These are phyloP conservation scores for Schizaphis graminum DNA, from an alignment of 2,888 invertebrate species.

Conservation along the genomic window DNA sequence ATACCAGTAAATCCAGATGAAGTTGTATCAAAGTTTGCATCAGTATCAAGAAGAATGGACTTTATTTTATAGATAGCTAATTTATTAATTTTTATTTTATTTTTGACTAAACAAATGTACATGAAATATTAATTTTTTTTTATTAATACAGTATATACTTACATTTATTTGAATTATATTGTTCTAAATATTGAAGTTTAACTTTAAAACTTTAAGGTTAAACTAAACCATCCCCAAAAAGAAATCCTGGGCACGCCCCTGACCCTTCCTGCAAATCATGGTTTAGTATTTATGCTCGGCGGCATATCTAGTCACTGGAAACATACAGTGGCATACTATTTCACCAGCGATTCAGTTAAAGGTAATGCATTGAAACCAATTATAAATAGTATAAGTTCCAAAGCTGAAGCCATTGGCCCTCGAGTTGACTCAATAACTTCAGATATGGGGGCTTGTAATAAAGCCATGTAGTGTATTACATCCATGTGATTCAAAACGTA, in stretches of 20 bases:
- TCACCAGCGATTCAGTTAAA: not conserved
- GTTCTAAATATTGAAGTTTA: no score
- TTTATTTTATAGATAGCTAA: constrained; percentile 6
- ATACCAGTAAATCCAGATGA: constrained; percentile 11
- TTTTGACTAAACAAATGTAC: no score
- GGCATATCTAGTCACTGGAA: not conserved
- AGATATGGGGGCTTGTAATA: constrained; percentile 24
- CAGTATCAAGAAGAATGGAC: constrained; percentile 19
- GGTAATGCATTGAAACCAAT: not conserved
- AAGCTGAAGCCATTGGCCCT: not conserved
- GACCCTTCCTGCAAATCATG: not conserved
- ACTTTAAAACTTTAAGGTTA: no score
- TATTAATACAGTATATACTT: no score
- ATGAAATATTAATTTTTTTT: no score
- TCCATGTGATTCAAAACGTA: not conserved
- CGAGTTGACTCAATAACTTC: not conserved
- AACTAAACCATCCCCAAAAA: no score
- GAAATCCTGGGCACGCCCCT: no score
- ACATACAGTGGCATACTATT: constrained; percentile 19
- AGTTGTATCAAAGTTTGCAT: constrained; percentile 33
- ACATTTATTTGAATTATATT: no score
- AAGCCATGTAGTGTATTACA: constrained; percentile 10
- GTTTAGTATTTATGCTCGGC: not conserved
- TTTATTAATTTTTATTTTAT: not conserved
- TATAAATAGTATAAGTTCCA: not conserved